Conservation (phyloP, 1,140 invertebrate species). For the Copidosoma floridanum region DNA sequence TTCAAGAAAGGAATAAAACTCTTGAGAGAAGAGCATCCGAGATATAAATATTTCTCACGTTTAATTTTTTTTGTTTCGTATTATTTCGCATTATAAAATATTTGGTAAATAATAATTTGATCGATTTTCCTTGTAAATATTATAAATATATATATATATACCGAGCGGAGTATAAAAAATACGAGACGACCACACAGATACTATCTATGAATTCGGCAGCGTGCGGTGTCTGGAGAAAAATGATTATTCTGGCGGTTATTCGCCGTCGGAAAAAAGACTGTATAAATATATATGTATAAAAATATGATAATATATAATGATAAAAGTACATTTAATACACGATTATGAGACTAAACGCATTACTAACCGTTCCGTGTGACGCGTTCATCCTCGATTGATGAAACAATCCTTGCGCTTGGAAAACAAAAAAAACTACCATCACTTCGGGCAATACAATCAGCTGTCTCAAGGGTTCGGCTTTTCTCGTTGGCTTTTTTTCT, state of each 20-base stretch:
- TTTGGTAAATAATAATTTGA: too few species aligned
- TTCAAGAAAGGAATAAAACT: too few species aligned
- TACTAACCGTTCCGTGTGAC: slow-evolving; percentile 30
- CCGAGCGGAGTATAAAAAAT: too few species aligned
- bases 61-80: slow-evolving; percentile 2
- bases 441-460: too few species aligned
- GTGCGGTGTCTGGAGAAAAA: background rate
- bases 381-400: background rate
- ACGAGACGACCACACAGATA: background rate
- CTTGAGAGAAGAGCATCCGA: background rate
- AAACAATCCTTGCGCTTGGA: too few species aligned
- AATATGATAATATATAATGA: too few species aligned
- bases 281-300: slow-evolving; percentile 17
- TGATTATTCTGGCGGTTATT: too few species aligned
- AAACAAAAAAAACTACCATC: too few species aligned
- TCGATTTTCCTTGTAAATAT: slow-evolving; percentile 23
- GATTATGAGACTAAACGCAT: slow-evolving; percentile 33
- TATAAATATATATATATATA: slow-evolving; percentile 17
- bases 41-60: background rate
- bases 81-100: too few species aligned
- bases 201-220: background rate
- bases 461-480: too few species aligned
- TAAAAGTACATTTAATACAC: too few species aligned
- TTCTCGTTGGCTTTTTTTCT: too few species aligned
- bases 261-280: slow-evolving; percentile 5